Conservation (phyloP, 2,797 vertebrate species). For the Distichodus sexfasciatus region DNA sequence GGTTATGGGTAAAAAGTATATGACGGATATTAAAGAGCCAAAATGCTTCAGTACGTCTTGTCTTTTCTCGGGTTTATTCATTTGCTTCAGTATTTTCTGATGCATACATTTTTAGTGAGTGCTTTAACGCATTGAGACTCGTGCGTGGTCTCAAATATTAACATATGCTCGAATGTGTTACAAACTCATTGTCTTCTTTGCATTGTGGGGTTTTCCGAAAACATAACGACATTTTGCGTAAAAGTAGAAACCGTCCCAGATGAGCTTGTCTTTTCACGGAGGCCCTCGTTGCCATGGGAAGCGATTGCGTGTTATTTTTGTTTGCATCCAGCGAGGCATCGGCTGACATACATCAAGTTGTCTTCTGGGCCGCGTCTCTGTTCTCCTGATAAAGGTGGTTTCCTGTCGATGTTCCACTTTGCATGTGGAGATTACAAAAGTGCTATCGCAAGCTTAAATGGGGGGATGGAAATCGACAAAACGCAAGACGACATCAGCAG, state of each 20-base stretch:
- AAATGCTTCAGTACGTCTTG: too few relatives aligned
- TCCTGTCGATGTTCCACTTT: conserved; percentile 71
- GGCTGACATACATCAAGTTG: conserved; percentile 34
- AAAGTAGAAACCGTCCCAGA: not conserved
- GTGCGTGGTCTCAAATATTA: too few relatives aligned
- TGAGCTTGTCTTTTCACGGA: not conserved
- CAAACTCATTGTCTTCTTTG: too few relatives aligned
- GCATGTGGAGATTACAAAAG: conserved; percentile 55
- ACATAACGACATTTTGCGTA: too few relatives aligned
- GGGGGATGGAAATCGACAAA: conserved; percentile 48
- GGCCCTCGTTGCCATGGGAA: not conserved
- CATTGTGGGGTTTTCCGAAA: too few relatives aligned
- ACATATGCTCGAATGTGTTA: too few relatives aligned
- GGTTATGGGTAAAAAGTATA: too few relatives aligned
- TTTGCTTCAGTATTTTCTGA: too few relatives aligned
- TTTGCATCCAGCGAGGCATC: conserved; percentile 33
- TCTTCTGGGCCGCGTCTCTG: conserved; percentile 50
- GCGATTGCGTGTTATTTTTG: not conserved
- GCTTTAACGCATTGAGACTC: too few relatives aligned
- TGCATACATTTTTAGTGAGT: too few relatives aligned
- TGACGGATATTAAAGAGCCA: too few relatives aligned
- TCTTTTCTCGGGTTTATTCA: too few relatives aligned
- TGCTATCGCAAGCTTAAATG: conserved; percentile 57
- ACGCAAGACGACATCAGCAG: conserved; percentile 30
- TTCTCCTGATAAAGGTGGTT: conserved; percentile 73